Evolutionary conservation across 2,888 invertebrate species (phyloP).

Genomic region (Cerastis leucographa): DNA sequence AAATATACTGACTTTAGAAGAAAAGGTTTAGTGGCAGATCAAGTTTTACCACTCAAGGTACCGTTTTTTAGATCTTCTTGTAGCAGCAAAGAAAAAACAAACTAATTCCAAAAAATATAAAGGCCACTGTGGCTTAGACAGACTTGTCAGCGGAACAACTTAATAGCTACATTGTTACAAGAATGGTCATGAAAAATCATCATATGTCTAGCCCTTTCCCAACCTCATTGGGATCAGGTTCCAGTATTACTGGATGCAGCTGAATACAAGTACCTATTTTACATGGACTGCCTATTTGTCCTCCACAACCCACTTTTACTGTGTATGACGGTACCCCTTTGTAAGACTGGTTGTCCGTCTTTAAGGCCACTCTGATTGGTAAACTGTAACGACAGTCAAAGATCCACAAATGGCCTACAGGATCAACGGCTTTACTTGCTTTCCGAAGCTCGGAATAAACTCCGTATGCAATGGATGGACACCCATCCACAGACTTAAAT

Average conservation of each 20-base stretch:
- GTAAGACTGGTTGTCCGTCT: too few species aligned
- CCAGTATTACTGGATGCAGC: too few species aligned
- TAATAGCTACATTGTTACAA: not conserved
- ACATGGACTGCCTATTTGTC: too few species aligned
- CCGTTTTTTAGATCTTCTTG: not conserved
- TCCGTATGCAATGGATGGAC: not conserved
- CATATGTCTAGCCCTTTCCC: not conserved
- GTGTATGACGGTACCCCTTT: too few species aligned
- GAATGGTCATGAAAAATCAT: not conserved
- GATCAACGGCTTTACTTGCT: not conserved
- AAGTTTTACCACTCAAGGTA: not conserved
- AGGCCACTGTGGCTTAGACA: not conserved
- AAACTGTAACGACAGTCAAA: too few species aligned
- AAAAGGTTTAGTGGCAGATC: not conserved
- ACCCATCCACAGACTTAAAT: not conserved
- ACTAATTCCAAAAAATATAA: not conserved
- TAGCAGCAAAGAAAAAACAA: too few species aligned
- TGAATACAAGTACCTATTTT: too few species aligned
- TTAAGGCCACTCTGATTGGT: too few species aligned
- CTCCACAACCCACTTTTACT: too few species aligned
- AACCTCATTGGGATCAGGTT: too few species aligned
- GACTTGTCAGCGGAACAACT: not conserved
- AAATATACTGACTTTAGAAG: not conserved
- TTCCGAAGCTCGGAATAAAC: not conserved
- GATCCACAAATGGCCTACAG: not conserved